Percentiles rank a stretch among this genome's conserved stretches.
Conservation (phyloP, 2,797 vertebrate genomes). For the Margarornis squamiger region DNA sequence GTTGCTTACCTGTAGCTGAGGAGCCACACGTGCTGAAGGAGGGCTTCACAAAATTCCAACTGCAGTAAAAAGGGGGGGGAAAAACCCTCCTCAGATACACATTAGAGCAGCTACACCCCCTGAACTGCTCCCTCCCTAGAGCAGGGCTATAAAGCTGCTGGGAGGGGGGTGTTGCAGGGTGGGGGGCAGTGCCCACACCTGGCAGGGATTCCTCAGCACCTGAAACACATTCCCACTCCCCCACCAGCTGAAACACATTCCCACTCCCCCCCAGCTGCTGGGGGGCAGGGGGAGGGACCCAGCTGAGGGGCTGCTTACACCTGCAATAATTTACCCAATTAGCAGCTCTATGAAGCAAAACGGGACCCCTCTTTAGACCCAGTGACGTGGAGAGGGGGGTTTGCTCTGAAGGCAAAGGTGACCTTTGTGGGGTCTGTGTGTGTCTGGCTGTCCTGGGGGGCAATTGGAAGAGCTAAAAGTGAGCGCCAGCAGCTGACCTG, state of each 20-base stretch:
- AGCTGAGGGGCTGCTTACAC: background rate
- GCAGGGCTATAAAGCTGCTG: background rate
- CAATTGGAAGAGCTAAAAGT: background rate
- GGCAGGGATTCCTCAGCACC: background rate
- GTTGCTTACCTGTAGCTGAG: background rate
- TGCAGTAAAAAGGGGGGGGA: accelerated
- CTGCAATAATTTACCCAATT: background rate
- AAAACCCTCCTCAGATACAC: background rate
- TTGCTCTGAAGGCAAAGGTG: background rate
- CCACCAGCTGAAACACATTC: background rate
- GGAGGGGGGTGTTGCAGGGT: background rate
- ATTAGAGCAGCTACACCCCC: accelerated
- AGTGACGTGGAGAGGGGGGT: accelerated
- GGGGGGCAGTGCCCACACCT: background rate
- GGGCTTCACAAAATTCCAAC: accelerated
- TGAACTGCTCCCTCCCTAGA: accelerated
- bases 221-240: background rate
- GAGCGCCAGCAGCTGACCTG: background rate
- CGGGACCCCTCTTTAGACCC: background rate
- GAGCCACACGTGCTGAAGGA: background rate
- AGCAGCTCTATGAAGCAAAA: background rate
- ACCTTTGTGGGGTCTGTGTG: background rate
- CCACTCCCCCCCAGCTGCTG: background rate
- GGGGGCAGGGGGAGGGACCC: background rate
- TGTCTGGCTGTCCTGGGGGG: background rate